Conservation (phyloP, 2,113 vertebrate species). For the Spermophilus dauricus region DNA sequence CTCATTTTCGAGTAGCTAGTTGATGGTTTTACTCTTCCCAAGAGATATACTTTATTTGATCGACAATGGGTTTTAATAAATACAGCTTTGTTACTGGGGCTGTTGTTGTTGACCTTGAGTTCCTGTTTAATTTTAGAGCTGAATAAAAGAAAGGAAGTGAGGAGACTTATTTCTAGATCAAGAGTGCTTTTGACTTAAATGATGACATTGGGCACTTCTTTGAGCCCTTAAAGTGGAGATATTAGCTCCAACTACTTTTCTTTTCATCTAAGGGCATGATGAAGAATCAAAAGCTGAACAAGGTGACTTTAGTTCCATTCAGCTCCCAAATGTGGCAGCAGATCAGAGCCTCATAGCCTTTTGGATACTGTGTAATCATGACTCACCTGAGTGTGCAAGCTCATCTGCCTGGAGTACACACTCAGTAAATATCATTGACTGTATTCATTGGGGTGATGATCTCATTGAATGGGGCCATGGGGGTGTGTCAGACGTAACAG, state of each 20-base stretch:
- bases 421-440: background rate
- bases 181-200: background rate
- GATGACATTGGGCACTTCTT: background rate
- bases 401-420: background rate
- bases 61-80: conserved; percentile 34
- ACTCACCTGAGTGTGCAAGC: background rate
- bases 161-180: conserved; percentile 21
- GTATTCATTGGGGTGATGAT: background rate
- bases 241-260: background rate
- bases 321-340: background rate
- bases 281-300: background rate
- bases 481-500: background rate
- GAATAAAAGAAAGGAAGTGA: background rate
- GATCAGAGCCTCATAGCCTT: background rate
- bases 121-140: conserved; percentile 22
- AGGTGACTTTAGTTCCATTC: background rate
- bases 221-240: background rate
- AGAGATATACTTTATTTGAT: conserved; percentile 58
- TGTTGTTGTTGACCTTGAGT: background rate
- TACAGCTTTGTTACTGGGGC: background rate
- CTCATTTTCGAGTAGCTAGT: conserved; percentile 26
- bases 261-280: background rate
- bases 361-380: background rate
- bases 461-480: background rate
- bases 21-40: conserved; percentile 6